Evolutionary conservation across 2,797 vertebrate genomes (phyloP), one percentile per base, ranked within the genome.

Genomic region (Trichosurus vulpecula): DNA sequence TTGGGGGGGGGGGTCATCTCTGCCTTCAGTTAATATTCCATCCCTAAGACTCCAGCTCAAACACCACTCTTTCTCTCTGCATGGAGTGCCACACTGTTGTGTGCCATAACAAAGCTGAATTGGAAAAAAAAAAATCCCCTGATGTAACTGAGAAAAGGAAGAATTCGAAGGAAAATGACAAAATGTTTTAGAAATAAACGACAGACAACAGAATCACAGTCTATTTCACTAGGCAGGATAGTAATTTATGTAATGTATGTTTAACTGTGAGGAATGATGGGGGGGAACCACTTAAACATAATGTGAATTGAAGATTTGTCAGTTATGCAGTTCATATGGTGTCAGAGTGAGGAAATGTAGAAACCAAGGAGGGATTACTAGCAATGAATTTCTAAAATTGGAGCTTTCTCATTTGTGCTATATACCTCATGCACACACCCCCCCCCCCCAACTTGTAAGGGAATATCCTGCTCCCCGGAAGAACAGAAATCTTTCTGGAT

Each of bases 221-320:
- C 81, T 97, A 94, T 98, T 98, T 98, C 98, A 95, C 89, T 29
- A 98, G 98, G 97, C 97, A 97, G 97, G 97, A 93, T 95, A 98
- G 98, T 98, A 98, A 99, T 98, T 98, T 98, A 97, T 97, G 95
- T 96, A 95, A 98, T 95, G 95, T 98, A 98, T 98, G 98, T 98
- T 98, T 98, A 98, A 97, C 97, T 1, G 9, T 97, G 97, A 98
- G 94, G 97, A 98, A 96, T 95, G 97, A 97, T 94, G 92, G 97
- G 94, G 61, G 97, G 95, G 97, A 98, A 97, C 94, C 98, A 97
- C 98, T 98, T 98, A 98, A 97, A 98, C 95, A 97, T 96, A 98
- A 98, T 66, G 97, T 95, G 97, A 98, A 98, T 5, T 66, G 97
- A 97, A 97, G 97, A 98, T 98, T 98, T 98, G 98, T 98, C 98